Evolutionary conservation across 2,113 vertebrate genomes (phyloP).

Genomic region (Calypte anna): DNA sequence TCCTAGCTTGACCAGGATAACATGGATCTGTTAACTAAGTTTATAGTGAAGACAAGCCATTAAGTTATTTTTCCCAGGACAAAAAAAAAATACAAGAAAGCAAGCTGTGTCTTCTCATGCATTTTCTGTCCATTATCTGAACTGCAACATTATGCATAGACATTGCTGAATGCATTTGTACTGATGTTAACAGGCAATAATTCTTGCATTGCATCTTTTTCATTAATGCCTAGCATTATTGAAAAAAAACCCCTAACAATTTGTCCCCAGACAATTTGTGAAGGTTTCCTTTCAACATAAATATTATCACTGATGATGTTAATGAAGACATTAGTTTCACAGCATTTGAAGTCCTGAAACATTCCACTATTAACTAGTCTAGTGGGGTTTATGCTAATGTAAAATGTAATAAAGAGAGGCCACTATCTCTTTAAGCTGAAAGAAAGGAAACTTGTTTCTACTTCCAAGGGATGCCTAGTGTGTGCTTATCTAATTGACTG

Average conservation of each 20-base stretch:
- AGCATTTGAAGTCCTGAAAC: constrained; percentile 12
- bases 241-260: background rate
- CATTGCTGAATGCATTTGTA: background rate
- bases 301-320: constrained; percentile 46
- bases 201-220: constrained; percentile 1
- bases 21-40: fast-evolving
- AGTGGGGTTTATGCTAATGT: constrained; percentile 52
- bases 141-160: background rate
- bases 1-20: background rate
- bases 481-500: constrained; percentile 70
- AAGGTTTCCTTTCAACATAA: constrained; percentile 46
- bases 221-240: constrained; percentile 9
- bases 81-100: background rate
- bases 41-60: constrained; percentile 36
- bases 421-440: constrained; percentile 45
- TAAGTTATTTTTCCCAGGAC: background rate
- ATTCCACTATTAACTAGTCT: constrained; percentile 35
- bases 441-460: constrained; percentile 45
- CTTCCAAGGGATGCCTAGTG: constrained; percentile 53
- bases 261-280: constrained; percentile 26
- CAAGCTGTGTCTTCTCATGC: background rate
- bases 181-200: background rate
- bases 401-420: constrained; percentile 33
- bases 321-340: constrained; percentile 43
- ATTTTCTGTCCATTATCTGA: background rate